phyloP scores from a whole-genome alignment of 2,113 vertebrate genomes.

The Ahaetulla prasina region DNA sequence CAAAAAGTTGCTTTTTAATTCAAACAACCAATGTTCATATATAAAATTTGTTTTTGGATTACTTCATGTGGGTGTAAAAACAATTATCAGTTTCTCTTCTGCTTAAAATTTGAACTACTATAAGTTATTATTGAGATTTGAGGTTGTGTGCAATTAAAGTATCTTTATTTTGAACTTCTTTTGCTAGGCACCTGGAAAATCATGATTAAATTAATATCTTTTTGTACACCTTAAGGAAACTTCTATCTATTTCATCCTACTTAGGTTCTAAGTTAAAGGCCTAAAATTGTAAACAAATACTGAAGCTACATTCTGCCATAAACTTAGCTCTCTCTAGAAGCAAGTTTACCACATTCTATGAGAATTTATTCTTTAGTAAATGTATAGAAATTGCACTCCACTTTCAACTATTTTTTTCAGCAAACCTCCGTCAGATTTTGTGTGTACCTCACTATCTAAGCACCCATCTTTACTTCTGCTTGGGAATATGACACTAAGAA shows the following conservation, averaged over 20 bases:
- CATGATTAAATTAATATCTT: background rate
- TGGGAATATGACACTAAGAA: constrained; percentile 44
- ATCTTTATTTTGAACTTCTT: background rate
- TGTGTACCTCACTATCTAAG: background rate
- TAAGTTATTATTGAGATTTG: background rate
- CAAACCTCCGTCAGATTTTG: background rate
- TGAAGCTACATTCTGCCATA: background rate
- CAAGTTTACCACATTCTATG: background rate
- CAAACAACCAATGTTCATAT: background rate
- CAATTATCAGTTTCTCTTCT: background rate
- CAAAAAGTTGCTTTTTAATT: background rate
- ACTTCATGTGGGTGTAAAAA: background rate
- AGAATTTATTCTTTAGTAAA: background rate
- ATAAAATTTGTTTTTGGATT: background rate
- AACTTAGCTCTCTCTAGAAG: background rate
- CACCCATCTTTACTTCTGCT: background rate
- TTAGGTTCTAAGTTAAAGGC: background rate
- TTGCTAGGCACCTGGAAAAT: background rate
- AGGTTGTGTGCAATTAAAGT: background rate
- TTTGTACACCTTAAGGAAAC: background rate
- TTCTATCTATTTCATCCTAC: background rate
- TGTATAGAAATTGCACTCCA: background rate
- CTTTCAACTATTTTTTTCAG: background rate
- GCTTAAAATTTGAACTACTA: background rate
- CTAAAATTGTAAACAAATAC: background rate